Conservation (phyloP, 2,113 vertebrate species). For the Pelusios castaneus region DNA sequence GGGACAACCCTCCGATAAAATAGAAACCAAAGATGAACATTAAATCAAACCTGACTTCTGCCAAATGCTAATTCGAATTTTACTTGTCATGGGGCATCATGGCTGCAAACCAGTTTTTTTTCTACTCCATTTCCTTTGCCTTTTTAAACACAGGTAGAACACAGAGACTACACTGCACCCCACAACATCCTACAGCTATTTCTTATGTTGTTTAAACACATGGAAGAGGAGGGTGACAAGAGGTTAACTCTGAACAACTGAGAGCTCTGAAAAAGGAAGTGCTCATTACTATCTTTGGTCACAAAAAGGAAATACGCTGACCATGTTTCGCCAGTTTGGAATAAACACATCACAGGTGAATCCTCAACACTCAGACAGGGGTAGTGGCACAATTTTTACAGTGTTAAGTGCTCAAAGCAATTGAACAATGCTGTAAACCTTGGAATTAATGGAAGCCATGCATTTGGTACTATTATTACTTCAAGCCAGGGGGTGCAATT, state of each 20-base stretch:
- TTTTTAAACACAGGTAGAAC: neutral
- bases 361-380: neutral
- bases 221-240: neutral
- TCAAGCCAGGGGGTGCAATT: neutral
- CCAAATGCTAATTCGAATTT: neutral
- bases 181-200: neutral
- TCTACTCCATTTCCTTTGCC: neutral
- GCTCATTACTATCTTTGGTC: neutral
- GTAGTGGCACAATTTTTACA: neutral
- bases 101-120: neutral
- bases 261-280: neutral
- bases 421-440: neutral
- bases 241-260: neutral
- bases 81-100: neutral
- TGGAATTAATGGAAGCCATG: neutral
- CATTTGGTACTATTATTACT: neutral
- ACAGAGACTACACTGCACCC: neutral
- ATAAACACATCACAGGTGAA: neutral
- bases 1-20: neutral
- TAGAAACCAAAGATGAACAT: neutral
- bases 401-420: neutral
- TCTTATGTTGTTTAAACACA: fast-evolving
- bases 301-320: neutral
- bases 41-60: neutral
- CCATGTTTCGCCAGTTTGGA: neutral